phyloP scores from a whole-genome alignment of 2,888 invertebrate genomes.

The Psylliodes chrysocephalus region DNA sequence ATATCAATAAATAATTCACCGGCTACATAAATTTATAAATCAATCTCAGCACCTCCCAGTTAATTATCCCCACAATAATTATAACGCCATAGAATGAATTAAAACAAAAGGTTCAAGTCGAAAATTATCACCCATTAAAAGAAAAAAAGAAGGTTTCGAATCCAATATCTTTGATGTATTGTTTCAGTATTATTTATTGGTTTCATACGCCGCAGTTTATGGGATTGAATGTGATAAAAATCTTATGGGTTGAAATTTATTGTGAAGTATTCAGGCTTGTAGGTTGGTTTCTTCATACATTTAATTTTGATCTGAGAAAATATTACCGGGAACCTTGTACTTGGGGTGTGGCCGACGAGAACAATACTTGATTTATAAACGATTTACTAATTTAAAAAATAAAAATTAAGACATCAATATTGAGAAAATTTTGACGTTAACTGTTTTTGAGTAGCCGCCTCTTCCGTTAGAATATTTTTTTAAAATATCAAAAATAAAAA shows the following conservation, averaged over 20 bases:
- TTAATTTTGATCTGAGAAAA: conserved; percentile 28
- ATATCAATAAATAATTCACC: conserved; percentile 24
- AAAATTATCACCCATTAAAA: conserved; percentile 32
- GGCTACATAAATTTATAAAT: conserved; percentile 16
- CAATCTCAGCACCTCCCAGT: conserved; percentile 35
- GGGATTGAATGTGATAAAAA: conserved; percentile 39
- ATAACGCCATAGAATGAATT: conserved; percentile 43
- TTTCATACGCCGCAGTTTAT: conserved; percentile 35
- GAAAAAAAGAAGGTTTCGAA: conserved; percentile 27
- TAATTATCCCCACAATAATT: conserved; percentile 41
- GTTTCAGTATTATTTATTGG: conserved; percentile 30
- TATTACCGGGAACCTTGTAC: conserved; percentile 11
- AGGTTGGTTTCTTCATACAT: conserved; percentile 26
- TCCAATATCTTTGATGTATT: conserved; percentile 38
- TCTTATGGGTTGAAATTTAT: conserved; percentile 32
- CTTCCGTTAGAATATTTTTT: too few relatives aligned
- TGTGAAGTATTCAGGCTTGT: conserved; percentile 26
- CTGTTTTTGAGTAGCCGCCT: too few relatives aligned
- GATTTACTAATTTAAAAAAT: neutral
- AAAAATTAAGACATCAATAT: neutral
- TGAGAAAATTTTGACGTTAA: neutral
- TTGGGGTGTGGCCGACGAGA: conserved; percentile 17
- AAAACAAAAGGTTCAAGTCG: conserved; percentile 54
- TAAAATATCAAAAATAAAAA: too few relatives aligned
- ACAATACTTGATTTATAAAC: conserved; percentile 9